Evolutionary conservation across 2,113 vertebrate species (phyloP).

Genomic region (Sminthopsis crassicaudata): DNA sequence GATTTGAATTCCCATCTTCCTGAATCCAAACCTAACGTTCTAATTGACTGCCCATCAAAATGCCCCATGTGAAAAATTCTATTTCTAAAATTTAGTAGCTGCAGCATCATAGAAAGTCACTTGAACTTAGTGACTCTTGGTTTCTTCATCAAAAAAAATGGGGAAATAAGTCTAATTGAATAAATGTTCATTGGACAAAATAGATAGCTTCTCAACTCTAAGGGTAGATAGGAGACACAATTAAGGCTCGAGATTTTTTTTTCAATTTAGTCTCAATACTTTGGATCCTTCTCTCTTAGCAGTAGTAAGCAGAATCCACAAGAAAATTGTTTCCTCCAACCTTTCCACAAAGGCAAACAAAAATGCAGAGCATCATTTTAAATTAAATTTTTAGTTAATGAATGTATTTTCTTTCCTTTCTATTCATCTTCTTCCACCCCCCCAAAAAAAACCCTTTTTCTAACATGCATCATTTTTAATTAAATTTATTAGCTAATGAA

Average conservation of each 20-base stretch:
- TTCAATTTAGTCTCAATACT: not conserved
- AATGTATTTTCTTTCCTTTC: no score
- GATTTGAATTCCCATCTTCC: not conserved
- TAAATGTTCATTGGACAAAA: not conserved
- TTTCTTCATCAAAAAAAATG: slow-evolving; percentile 35
- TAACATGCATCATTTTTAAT: not conserved
- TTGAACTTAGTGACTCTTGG: slow-evolving; percentile 44
- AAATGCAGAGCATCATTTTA: not conserved
- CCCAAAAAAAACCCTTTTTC: not conserved
- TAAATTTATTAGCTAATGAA: no score
- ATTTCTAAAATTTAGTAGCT: not conserved
- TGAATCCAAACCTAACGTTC: not conserved
- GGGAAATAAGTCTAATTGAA: not conserved
- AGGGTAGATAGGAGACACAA: not conserved
- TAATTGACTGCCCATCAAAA: not conserved
- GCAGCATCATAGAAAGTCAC: slow-evolving; percentile 6
- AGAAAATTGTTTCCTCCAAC: not conserved
- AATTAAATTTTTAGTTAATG: not conserved
- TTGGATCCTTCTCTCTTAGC: not conserved
- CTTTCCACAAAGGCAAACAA: not conserved
- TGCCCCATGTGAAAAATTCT: no score
- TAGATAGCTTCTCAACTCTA: not conserved
- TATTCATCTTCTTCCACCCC: no score
- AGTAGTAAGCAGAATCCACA: not conserved
- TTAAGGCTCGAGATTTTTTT: not conserved